These are phyloP conservation scores for Aphidius gifuensis DNA, from an alignment of 1,140 invertebrate species.

Conservation along the genomic window DNA sequence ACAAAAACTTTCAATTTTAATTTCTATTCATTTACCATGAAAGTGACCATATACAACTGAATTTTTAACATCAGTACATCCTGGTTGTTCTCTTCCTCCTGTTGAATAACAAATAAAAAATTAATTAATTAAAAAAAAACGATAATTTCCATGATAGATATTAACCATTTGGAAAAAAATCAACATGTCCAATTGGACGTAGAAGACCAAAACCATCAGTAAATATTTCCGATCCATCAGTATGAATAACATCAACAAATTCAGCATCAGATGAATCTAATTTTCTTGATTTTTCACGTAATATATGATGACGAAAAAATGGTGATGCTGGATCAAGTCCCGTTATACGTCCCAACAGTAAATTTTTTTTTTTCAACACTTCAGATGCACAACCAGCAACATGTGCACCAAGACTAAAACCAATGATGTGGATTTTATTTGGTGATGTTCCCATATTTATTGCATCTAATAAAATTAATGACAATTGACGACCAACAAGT, in stretches of 20 bases:
- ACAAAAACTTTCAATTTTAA: too few relatives aligned
- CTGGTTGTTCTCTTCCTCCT: conserved; percentile 65
- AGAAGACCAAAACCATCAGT: conserved; percentile 72
- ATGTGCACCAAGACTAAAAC: conserved; percentile 77
- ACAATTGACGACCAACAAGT: conserved; percentile 63
- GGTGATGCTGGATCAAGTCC: conserved; percentile 71
- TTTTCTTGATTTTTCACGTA: conserved; percentile 51
- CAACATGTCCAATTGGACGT: conserved; percentile 62
- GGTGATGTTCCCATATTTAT: conserved; percentile 51
- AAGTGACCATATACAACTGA: conserved; percentile 56
- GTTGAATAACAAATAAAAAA: too few relatives aligned
- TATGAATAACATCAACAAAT: conserved; percentile 84
- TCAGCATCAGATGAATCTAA: conserved; percentile 77
- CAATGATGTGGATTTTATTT: conserved; percentile 65
- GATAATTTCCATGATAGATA: too few relatives aligned
- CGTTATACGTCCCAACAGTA: conserved; percentile 68
- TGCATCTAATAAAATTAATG: conserved; percentile 51
- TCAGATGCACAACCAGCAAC: conserved; percentile 71
- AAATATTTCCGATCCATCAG: conserved; percentile 62
- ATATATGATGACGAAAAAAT: conserved; percentile 60
- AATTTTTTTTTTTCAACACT: conserved; percentile 56
- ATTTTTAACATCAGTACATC: conserved; percentile 60
- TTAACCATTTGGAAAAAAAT: conserved; percentile 71
- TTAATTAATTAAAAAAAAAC: too few relatives aligned
- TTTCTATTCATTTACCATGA: conserved; percentile 30